Evolutionary conservation across 2,797 vertebrate species (phyloP).

Genomic region (Lepilemur ruficaudatus): DNA sequence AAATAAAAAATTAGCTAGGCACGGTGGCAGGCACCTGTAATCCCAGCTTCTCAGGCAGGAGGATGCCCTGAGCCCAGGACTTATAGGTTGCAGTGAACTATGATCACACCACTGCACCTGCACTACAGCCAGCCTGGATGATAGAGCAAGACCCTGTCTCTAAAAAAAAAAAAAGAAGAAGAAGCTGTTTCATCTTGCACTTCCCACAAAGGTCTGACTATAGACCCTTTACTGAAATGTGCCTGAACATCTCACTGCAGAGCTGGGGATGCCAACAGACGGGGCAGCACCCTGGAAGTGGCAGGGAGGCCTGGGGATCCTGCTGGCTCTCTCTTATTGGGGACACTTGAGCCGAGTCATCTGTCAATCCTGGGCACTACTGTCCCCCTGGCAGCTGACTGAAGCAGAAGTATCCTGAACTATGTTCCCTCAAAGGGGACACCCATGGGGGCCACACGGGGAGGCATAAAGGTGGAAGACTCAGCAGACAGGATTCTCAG

Average conservation of each 20-base stretch:
- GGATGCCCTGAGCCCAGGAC: not conserved
- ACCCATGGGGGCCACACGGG: rapidly evolving
- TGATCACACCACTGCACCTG: not conserved
- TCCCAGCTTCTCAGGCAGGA: not conserved
- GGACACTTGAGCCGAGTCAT: not conserved
- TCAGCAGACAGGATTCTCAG: not conserved
- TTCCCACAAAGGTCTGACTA: not conserved
- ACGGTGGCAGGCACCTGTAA: not conserved
- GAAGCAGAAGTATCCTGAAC: not conserved
- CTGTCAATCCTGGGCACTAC: not conserved
- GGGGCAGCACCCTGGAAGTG: not conserved
- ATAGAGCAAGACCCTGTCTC: not conserved
- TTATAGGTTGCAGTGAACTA: not conserved
- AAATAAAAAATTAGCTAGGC: not conserved
- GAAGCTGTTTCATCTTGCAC: not conserved
- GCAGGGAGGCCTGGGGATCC: not conserved
- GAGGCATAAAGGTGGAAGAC: not conserved
- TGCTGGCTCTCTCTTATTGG: not conserved
- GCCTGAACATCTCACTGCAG: not conserved
- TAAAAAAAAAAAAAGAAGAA: not conserved
- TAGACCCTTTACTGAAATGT: not conserved
- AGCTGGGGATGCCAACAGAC: not conserved
- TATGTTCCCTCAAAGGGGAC: not conserved
- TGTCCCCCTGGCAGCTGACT: not conserved
- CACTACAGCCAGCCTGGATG: not conserved